Evolutionary conservation across 2,888 invertebrate genomes (phyloP), one percentile per base, ranked within the genome.

Genomic region (Mantis religiosa): DNA sequence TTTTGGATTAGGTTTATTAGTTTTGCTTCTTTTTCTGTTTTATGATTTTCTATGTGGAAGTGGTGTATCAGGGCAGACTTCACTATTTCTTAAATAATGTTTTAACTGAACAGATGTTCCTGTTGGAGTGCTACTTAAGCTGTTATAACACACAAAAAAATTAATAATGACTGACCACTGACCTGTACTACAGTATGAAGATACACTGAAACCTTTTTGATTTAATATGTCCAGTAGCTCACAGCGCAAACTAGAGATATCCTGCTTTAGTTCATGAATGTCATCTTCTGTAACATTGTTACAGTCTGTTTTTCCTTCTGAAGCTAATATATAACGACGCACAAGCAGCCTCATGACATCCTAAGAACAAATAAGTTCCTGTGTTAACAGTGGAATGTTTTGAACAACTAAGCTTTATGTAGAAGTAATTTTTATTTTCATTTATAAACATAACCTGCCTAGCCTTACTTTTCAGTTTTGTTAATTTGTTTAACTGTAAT

Each of bases 211-310:
- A 15, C 87, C 87, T 30, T 81, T 81, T 25, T 87, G 87, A 27
- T 87, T 81, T 34, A 87, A 27, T n/a, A 87, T 27, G 41, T 87
- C 87, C 8, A 87, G 34, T 82, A 87, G 34, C 15, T 87, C 87
- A 15, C 87, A 87, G 4, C 87, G 81, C 14, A 87, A 34, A 15
- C 34, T 82, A 14, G 87, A 87, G 14, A 87, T 87, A 41, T 87
- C 87, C n/a, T 87, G 87, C n/a, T 87, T 87, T 15, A 87, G 12
- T 34, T 87, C 87, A n/a, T 87, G 30, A 14, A 87, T 87, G 27
- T 87, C 87, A 82, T 87, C 87, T 27, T 87, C 87, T n/a, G n/a
- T 54, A n/a, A 87, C 34, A 7, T 20, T 2, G 9, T 34, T 34
- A 12, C 30, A 20, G 25, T 87, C 87, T 27, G 34, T 71, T 9